phyloP scores from a whole-genome alignment of 1,140 invertebrate genomes.

The Caenorhabditis inopinata region DNA sequence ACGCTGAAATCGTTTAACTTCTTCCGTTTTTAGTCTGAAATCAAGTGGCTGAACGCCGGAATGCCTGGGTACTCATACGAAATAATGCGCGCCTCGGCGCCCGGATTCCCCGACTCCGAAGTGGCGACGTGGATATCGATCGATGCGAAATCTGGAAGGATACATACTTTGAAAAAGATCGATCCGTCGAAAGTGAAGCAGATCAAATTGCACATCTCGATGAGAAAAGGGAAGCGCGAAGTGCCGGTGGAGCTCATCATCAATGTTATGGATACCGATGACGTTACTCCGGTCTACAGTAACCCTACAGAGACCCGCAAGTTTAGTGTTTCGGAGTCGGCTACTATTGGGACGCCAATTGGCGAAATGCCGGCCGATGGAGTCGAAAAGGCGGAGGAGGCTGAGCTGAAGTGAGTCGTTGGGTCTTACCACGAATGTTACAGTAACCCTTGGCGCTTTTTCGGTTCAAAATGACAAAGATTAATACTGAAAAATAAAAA shows the following conservation, averaged over 20 bases:
- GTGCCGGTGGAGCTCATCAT: conserved; percentile 39
- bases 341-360: neutral
- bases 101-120: conserved; percentile 14
- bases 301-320: neutral
- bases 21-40: neutral
- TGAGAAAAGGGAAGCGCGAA: conserved; percentile 42
- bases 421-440: neutral
- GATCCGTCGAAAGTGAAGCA: conserved; percentile 2
- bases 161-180: conserved; percentile 3
- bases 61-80: conserved; percentile 40
- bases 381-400: neutral
- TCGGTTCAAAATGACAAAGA: no score
- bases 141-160: conserved; percentile 24
- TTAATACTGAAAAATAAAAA: no score
- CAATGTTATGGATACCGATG: conserved; percentile 38
- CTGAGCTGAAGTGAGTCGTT: neutral
- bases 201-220: conserved; percentile 32
- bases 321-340: neutral
- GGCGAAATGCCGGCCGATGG: neutral
- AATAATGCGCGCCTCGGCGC: conserved; percentile 18
- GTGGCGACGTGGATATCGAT: conserved; percentile 35
- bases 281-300: conserved; percentile 21
- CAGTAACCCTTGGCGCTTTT: neutral
- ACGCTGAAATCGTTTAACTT: no score
- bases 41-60: conserved; percentile 31